Evolutionary conservation across 2,113 vertebrate genomes (phyloP), one percentile per base, ranked within the genome.

Genomic region (Spilogale gracilis): DNA sequence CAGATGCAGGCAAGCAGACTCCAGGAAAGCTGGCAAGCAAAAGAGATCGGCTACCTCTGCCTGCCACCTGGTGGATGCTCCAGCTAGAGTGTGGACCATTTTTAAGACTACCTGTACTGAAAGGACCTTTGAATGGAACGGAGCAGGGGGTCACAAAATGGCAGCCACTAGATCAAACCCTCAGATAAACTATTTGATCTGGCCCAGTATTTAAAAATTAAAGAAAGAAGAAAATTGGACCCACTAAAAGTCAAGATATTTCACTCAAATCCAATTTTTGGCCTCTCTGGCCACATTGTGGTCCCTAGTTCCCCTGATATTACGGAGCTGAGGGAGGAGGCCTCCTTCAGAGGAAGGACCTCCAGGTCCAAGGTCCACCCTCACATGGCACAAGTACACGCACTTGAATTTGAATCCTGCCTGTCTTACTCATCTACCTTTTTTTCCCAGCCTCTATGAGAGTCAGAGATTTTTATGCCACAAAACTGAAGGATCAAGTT

Each of bases 231-330:
- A 52, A 94, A 79, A 43, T 45, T 12, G 52, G 56, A 89, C 17
- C 18, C 60, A 85, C 54, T 56, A 56, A 92, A 97, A 95, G 67
- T 56, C 48, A 78, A 48, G 43, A 78, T 65, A 52, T 48, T 89
- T 97, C 21, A 52, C 43, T 96, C 38, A 25, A 50, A 50, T 45
- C 21, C 30, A 73, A 74, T 38, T 69, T 80, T 43, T 48, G 69
- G 20, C 60, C 92, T 54, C 58, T 61, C 48, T 38, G 73, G 56
- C 23, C 56, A 71, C 23, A 9, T 0, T 10, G 60, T 6, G 54
- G 13, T 14, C 30, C 38, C 52, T 76, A 65, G 3, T 69, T 78
- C 8, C 45, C 23, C 43, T n/a, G n/a, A 23, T 3, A 54, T 45
- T 32, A 74, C 1, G 25, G 63, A 0, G 0, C 6, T 0, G 16